Percentiles rank a stretch among this genome's conserved stretches.
Evolutionary conservation across 2,113 vertebrate genomes (phyloP).

Genomic region (Leptobrachium leishanense): DNA sequence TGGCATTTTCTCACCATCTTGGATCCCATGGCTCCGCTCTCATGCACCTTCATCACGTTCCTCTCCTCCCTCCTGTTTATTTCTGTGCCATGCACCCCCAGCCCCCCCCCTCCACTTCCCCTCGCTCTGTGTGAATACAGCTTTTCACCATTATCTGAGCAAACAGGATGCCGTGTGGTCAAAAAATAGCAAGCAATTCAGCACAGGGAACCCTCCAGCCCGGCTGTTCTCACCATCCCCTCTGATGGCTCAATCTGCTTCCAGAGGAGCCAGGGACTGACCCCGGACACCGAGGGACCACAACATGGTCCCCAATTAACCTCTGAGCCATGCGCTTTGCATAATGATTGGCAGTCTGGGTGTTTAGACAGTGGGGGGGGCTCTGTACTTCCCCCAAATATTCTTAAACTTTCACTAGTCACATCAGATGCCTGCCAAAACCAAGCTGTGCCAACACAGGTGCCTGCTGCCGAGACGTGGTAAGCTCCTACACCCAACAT

Average conservation of each 20-base stretch:
- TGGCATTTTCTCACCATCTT: background rate
- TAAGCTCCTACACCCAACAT: too few species aligned
- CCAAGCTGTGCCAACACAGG: too few species aligned
- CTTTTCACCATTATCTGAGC: conserved; percentile 40
- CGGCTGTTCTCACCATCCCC: conserved; percentile 30
- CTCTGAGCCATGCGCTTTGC: background rate
- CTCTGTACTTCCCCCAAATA: background rate
- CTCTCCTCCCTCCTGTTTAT: conserved; percentile 10
- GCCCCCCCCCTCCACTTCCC: background rate
- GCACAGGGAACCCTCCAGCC: conserved; percentile 32
- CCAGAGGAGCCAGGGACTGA: conserved; percentile 28
- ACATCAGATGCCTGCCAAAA: too few species aligned
- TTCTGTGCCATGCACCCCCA: conserved; percentile 18
- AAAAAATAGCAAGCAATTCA: conserved; percentile 36
- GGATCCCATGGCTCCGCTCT: background rate
- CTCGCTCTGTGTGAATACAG: conserved; percentile 38
- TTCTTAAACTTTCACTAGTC: too few species aligned
- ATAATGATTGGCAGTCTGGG: background rate
- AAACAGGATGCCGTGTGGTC: conserved; percentile 48
- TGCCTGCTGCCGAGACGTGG: too few species aligned
- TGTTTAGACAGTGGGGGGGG: background rate
- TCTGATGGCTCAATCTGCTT: conserved; percentile 15
- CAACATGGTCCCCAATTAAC: conserved; percentile 37
- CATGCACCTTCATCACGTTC: background rate
- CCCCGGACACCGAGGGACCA: conserved; percentile 2